Conservation (phyloP, 2,113 vertebrate genomes). For the Spea multiplicata region DNA sequence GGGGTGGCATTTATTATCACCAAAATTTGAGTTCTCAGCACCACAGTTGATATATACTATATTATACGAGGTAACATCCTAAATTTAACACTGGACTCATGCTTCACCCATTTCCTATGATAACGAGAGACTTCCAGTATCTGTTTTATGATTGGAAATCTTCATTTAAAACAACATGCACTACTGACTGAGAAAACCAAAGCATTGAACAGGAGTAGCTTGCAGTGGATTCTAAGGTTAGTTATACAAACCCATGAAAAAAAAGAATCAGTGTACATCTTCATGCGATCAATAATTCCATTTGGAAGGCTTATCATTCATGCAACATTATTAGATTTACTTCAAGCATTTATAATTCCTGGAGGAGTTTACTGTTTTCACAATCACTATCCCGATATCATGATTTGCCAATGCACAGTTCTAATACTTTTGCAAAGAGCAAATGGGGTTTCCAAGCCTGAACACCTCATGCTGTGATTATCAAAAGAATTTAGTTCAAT, state of each 20-base stretch:
- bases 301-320: conserved; percentile 29
- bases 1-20: conserved; percentile 44
- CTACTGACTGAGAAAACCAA: conserved; percentile 53
- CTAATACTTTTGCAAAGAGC: background rate
- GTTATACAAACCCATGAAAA: conserved; percentile 30
- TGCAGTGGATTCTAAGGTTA: conserved; percentile 54
- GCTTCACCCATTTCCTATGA: conserved; percentile 43
- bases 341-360: conserved; percentile 1
- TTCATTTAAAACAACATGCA: conserved; percentile 42
- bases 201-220: conserved; percentile 51
- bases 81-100: conserved; percentile 21
- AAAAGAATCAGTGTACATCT: conserved; percentile 32
- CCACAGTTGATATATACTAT: conserved; percentile 24
- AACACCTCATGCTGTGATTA: conserved; percentile 7
- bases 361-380: conserved; percentile 4
- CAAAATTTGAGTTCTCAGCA: conserved; percentile 48
- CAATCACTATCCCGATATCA: background rate
- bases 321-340: conserved; percentile 15
- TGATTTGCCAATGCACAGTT: background rate
- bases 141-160: conserved; percentile 45
- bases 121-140: conserved; percentile 39
- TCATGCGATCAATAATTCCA: conserved; percentile 24
- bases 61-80: conserved; percentile 31
- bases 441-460: background rate
- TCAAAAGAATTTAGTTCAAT: background rate